Evolutionary conservation across 1,140 invertebrate species (phyloP), one percentile per base, ranked within the genome.

Genomic region (Globodera ellingtonae): DNA sequence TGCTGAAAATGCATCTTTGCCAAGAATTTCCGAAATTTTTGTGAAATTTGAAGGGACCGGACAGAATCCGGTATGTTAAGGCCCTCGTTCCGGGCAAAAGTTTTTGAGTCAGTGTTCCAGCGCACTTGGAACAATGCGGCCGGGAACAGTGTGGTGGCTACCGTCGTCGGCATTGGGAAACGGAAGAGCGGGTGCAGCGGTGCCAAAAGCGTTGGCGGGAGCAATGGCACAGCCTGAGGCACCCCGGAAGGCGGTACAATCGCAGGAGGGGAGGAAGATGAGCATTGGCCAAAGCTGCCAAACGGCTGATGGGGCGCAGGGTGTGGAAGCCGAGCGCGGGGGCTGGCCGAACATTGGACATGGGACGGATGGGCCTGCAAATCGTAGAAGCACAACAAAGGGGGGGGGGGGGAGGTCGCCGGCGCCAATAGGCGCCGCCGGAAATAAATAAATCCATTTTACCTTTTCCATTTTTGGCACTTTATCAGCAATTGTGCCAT

Each of bases 141-240:
- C 18, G 56, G 56, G 6, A 73, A 73, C 24, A 73, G 72, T 8
- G 72, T 9, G 3, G 72, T 62, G 21, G 72, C 72, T 46, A 73
- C 46, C 4, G 72, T 9, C 21, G 72, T 73, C 21, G 72, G 59
- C 46, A 76, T 56, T 8, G 75, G 75, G 47, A 67, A n/a, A 24
- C n/a, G 56, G 67, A 59, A 66, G 6, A 67, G 52, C 67, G 75
- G 48, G n/a, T 48, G 67, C 0, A 76, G 18, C 9, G 75, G 67
- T 10, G 75, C 46, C 24, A 67, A n/a, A 18, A 67, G 59, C 18
- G 47, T 7, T 18, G 47, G 35, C 59, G n/a, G 35, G 7, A 21
- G 72, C 50, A 62, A 21, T 62, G 72, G 56, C 56, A 62, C 18
- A 6, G 56, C 5, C 56, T 10, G 15, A 9, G 52, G 52, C 8